Conservation (phyloP, 2,888 invertebrate genomes). For the Yponomeuta evonymella region DNA sequence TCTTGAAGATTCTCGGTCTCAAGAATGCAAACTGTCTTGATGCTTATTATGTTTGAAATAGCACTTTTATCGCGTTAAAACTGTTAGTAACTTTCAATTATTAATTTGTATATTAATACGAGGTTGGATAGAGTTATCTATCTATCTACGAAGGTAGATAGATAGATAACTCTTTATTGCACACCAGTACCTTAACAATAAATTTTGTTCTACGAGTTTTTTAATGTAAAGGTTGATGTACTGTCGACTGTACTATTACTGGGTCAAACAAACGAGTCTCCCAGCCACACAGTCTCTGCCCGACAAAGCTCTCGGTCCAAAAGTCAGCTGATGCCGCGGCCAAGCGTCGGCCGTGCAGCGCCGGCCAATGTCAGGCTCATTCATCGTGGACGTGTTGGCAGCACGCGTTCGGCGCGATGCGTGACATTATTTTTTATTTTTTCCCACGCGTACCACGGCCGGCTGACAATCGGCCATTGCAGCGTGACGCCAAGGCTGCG, state of each 20-base stretch:
- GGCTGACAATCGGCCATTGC: constrained; percentile 24
- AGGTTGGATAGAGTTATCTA: too few relatives aligned
- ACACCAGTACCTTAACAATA: too few relatives aligned
- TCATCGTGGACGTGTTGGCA: constrained; percentile 33
- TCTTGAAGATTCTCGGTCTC: too few relatives aligned
- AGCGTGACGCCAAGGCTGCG: constrained; percentile 30
- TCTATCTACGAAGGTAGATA: too few relatives aligned
- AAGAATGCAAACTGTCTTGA: too few relatives aligned
- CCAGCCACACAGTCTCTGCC: neutral
- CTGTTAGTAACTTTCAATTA: neutral
- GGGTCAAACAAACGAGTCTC: neutral
- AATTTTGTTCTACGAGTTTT: too few relatives aligned
- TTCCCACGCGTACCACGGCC: constrained; percentile 22
- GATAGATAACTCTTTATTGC: too few relatives aligned
- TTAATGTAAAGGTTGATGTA: too few relatives aligned
- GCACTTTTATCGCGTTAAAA: too few relatives aligned
- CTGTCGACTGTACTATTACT: neutral
- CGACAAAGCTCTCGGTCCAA: neutral
- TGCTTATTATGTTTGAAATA: too few relatives aligned
- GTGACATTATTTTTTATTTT: constrained; percentile 37
- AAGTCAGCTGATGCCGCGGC: neutral
- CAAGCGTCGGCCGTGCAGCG: constrained; percentile 10
- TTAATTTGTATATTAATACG: too few relatives aligned
- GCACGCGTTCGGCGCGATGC: constrained; percentile 36
- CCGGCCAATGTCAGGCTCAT: constrained; percentile 48